Conservation (phyloP, 2,113 vertebrate species). For the Scomber japonicus region DNA sequence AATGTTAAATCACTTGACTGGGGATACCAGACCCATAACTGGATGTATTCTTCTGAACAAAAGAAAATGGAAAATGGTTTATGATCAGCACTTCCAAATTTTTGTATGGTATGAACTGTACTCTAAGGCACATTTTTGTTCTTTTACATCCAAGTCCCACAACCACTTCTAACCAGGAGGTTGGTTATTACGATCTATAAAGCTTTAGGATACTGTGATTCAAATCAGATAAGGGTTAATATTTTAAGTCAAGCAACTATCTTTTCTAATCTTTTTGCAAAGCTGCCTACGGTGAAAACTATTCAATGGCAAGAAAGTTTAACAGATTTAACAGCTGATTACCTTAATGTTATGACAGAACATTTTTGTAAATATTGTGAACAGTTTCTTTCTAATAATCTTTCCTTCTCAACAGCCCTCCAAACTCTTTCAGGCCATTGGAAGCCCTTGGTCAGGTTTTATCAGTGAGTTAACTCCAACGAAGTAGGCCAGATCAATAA, state of each 20-base stretch:
- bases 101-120: too few relatives aligned
- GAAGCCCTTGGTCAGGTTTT: slow-evolving; percentile 88
- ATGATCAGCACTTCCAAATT: too few relatives aligned
- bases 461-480: slow-evolving; percentile 92
- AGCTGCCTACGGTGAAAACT: neutral
- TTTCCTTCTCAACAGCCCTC: slow-evolving; percentile 63
- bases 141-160: neutral
- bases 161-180: neutral
- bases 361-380: slow-evolving; percentile 36
- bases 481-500: slow-evolving; percentile 94
- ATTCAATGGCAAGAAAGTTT: neutral
- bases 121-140: too few relatives aligned
- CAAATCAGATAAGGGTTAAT: slow-evolving; percentile 14
- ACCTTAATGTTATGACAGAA: slow-evolving; percentile 16
- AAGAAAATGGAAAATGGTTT: neutral
- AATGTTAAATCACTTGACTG: neutral
- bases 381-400: slow-evolving; percentile 33
- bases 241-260: slow-evolving; percentile 13
- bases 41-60: neutral
- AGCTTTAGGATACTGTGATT: neutral
- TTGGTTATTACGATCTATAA: neutral
- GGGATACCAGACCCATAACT: neutral
- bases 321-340: neutral
- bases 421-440: slow-evolving; percentile 83
- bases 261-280: neutral